Conservation (phyloP, 2,113 vertebrate genomes). For the Nansenia antarctica region DNA sequence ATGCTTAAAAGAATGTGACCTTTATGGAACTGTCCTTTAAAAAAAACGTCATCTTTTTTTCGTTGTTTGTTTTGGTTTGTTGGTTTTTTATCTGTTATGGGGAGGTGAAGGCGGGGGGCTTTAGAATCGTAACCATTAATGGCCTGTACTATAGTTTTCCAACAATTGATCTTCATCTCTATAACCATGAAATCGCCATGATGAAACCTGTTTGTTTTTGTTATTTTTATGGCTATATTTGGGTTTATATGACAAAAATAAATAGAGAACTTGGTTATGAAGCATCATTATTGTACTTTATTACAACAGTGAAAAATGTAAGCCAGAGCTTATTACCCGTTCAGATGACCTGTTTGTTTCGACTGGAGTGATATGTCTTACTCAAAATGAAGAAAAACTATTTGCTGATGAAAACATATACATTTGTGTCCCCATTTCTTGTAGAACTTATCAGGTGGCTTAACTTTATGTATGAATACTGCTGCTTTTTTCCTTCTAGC, state of each 20-base stretch:
- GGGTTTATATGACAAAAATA: slow-evolving; percentile 33
- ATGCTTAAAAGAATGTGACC: slow-evolving; percentile 61
- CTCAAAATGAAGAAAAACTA: slow-evolving; percentile 12
- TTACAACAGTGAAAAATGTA: not conserved
- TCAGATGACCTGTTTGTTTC: not conserved
- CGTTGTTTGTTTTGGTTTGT: not conserved
- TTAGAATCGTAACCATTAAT: slow-evolving; percentile 47
- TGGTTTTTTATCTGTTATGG: slow-evolving; percentile 21
- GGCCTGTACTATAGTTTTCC: slow-evolving; percentile 56
- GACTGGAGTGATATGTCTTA: slow-evolving; percentile 25
- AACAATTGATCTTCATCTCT: slow-evolving; percentile 49
- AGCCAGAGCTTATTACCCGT: slow-evolving; percentile 9
- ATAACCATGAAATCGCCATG: slow-evolving; percentile 31
- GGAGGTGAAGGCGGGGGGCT: slow-evolving; percentile 32
- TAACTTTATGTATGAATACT: slow-evolving; percentile 47
- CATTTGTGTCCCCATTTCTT: slow-evolving; percentile 23
- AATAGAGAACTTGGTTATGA: slow-evolving; percentile 21
- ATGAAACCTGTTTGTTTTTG: slow-evolving; percentile 39
- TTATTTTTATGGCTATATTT: slow-evolving; percentile 44
- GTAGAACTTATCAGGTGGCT: slow-evolving; percentile 33
- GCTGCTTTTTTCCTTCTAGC: slow-evolving; percentile 53
- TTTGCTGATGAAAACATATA: slow-evolving; percentile 24
- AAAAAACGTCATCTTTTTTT: slow-evolving; percentile 24
- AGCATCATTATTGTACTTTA: slow-evolving; percentile 27
- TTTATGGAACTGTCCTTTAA: slow-evolving; percentile 37